Conservation (phyloP, 2,888 invertebrate species). For the Calephelis perditalis region DNA sequence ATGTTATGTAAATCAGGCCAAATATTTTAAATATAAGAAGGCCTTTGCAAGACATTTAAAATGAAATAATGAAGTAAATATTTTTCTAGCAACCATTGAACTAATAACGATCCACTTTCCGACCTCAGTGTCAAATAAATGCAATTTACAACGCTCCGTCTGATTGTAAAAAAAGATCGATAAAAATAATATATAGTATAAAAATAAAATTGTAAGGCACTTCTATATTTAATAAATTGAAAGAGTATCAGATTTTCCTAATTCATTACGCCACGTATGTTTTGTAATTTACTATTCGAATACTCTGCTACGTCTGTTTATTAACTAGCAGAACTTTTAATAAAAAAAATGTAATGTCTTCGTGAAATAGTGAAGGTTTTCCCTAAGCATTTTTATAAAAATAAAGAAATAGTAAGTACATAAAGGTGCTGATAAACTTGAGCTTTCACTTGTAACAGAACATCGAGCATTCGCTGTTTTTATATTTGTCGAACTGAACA, state of each 20-base stretch:
- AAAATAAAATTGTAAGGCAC: slow-evolving; percentile 76
- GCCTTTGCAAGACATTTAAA: slow-evolving; percentile 6
- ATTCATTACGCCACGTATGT: slow-evolving; percentile 41
- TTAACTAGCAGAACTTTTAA: slow-evolving; percentile 1
- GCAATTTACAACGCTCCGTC: slow-evolving; percentile 61
- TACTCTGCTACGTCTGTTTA: not conserved
- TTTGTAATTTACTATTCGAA: not conserved
- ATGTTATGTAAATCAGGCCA: slow-evolving; percentile 14
- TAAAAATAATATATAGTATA: slow-evolving; percentile 48
- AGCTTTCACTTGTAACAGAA: too few relatives aligned
- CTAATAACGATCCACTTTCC: slow-evolving; percentile 40
- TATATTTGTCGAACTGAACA: too few relatives aligned
- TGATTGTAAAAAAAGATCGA: slow-evolving; percentile 33
- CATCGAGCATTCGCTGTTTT: too few relatives aligned
- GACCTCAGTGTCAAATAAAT: slow-evolving; percentile 55
- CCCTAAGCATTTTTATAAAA: slow-evolving; percentile 1
- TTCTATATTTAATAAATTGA: slow-evolving; percentile 70
- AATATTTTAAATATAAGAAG: slow-evolving; percentile 18
- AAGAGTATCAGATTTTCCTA: slow-evolving; percentile 53
- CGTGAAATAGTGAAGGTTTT: slow-evolving; percentile 10
- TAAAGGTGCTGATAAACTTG: too few relatives aligned
- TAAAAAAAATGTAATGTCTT: not conserved
- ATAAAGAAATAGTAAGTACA: slow-evolving; percentile 3
- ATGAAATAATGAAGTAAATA: slow-evolving; percentile 31
- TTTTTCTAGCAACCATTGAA: slow-evolving; percentile 44